Percentiles rank a stretch among this genome's conserved stretches.
These are phyloP conservation scores for Drosophila tani DNA, from an alignment of 1,140 invertebrate genomes.

Conservation along the genomic window DNA sequence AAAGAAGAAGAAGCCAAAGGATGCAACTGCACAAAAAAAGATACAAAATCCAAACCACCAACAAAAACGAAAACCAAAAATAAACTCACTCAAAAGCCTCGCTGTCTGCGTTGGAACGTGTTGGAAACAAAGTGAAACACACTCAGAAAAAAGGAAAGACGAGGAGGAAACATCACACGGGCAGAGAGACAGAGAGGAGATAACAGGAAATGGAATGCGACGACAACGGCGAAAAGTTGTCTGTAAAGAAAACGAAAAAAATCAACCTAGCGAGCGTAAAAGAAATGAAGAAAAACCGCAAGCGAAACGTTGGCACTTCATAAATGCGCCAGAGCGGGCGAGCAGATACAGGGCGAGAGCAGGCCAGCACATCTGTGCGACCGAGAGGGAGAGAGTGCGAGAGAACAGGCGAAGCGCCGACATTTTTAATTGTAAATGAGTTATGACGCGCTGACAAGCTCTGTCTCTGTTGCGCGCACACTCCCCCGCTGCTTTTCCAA, in stretches of 20 bases:
- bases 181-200: constrained; percentile 47
- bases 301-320: constrained; percentile 84
- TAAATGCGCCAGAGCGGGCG: constrained; percentile 70
- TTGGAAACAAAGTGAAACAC: constrained; percentile 54
- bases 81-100: constrained; percentile 30
- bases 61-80: not conserved
- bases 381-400: constrained; percentile 19
- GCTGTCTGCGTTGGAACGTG: constrained; percentile 8
- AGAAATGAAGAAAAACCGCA: constrained; percentile 75
- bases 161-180: constrained; percentile 13
- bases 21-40: constrained; percentile 26
- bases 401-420: constrained; percentile 67
- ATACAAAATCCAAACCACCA: not conserved
- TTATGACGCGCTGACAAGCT: constrained; percentile 70
- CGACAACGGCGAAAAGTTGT: constrained; percentile 82
- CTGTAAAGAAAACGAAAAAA: constrained; percentile 48
- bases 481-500: constrained; percentile 44
- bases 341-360: constrained; percentile 10
- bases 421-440: constrained; percentile 85
- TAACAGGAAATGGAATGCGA: constrained; percentile 73
- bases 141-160: constrained; percentile 43
- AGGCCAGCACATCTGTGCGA: not conserved
- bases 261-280: constrained; percentile 6
- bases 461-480: constrained; percentile 52
- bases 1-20: not conserved